Evolutionary conservation across 2,888 invertebrate genomes (phyloP).

Genomic region (Nemoura dubitans): DNA sequence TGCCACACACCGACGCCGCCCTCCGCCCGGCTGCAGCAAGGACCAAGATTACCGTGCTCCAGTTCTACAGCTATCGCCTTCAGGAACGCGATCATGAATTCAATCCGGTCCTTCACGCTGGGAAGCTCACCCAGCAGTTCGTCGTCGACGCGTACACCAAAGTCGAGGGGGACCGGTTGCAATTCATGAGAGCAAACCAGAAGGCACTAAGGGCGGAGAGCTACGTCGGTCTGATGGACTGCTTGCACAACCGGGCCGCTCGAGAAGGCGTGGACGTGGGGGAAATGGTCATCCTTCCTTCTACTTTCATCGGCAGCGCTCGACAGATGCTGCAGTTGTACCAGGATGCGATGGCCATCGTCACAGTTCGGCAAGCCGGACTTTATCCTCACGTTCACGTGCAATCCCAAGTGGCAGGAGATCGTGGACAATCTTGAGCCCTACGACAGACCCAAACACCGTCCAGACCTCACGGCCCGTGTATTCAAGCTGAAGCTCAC

Average conservation of each 20-base stretch:
- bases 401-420: conserved; percentile 38
- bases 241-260: background rate
- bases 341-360: conserved; percentile 44
- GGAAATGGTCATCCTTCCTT: conserved; percentile 29
- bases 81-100: conserved; percentile 20
- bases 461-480: conserved; percentile 22
- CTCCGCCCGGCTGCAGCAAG: conserved; percentile 43
- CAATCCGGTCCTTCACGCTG: background rate
- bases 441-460: background rate
- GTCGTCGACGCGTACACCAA: conserved; percentile 29
- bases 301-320: conserved; percentile 23
- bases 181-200: conserved; percentile 9
- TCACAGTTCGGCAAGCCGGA: conserved; percentile 37
- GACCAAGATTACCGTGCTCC: background rate
- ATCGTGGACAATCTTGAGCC: background rate
- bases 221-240: background rate
- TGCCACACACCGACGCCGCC: conserved; percentile 43
- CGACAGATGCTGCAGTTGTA: conserved; percentile 37
- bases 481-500: conserved; percentile 32
- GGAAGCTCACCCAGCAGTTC: conserved; percentile 36
- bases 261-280: background rate
- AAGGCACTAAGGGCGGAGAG: background rate
- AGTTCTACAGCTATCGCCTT: background rate
- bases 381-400: conserved; percentile 38
- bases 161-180: conserved; percentile 18